phyloP scores from a whole-genome alignment of 1,140 invertebrate genomes.

The Dysdera silvatica region DNA sequence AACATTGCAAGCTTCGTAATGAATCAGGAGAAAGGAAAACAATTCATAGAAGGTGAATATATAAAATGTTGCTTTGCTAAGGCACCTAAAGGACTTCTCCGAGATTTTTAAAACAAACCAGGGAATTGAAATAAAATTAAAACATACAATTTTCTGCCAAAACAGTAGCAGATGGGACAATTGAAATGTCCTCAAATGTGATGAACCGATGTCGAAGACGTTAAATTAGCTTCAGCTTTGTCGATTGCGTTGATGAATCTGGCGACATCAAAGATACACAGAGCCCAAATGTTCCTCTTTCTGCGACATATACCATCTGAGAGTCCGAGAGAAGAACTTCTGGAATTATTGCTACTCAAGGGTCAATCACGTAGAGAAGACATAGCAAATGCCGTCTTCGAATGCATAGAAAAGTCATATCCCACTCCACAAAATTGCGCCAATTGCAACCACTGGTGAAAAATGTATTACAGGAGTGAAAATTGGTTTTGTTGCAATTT shows the following conservation, averaged over 20 bases:
- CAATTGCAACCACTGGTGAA: too few species aligned
- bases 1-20: not conserved
- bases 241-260: conserved; percentile 6
- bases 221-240: conserved; percentile 10
- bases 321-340: conserved; percentile 9
- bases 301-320: not conserved
- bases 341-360: conserved; percentile 12
- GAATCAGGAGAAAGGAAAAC: not conserved
- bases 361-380: not conserved
- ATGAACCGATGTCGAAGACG: not conserved
- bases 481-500: too few species aligned
- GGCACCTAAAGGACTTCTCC: not conserved
- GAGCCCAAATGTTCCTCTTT: conserved; percentile 9
- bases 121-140: not conserved
- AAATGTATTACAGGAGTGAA: too few species aligned
- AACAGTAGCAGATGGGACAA: not conserved
- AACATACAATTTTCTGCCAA: not conserved
- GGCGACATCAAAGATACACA: conserved; percentile 7
- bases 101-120: not conserved
- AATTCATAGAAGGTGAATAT: not conserved
- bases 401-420: conserved; percentile 10
- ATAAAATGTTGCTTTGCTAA: not conserved
- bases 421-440: not conserved
- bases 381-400: conserved; percentile 2
- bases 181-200: conserved; percentile 12